phyloP scores from a whole-genome alignment of 1,140 invertebrate species.

The Uloborus diversus region DNA sequence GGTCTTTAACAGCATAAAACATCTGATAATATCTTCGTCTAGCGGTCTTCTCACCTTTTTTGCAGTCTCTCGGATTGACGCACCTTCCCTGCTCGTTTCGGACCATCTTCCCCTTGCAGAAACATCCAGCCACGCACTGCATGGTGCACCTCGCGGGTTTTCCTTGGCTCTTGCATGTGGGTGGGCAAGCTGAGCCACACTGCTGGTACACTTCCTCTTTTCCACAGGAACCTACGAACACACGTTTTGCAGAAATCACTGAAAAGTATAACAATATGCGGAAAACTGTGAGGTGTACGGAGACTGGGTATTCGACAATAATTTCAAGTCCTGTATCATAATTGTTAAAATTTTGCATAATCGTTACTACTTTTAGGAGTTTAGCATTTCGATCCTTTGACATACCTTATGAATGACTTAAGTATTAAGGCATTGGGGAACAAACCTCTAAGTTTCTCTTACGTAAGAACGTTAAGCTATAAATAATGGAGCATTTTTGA shows the following conservation, averaged over 20 bases:
- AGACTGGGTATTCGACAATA: neutral
- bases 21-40: neutral
- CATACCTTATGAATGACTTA: too few species aligned
- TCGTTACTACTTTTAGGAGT: too few species aligned
- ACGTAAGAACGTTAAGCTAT: too few species aligned
- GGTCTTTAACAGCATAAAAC: too few species aligned
- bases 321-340: neutral
- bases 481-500: too few species aligned
- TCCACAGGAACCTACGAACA: neutral
- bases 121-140: neutral
- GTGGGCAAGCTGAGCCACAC: conserved; percentile 49
- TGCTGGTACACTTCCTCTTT: conserved; percentile 18
- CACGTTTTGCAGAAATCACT: neutral
- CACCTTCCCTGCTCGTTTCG: conserved; percentile 24
- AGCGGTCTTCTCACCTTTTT: too few species aligned
- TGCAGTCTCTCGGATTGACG: neutral
- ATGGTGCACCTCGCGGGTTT: neutral
- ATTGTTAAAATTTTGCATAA: neutral
- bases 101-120: neutral
- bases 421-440: too few species aligned
- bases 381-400: too few species aligned
- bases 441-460: too few species aligned
- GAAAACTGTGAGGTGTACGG: too few species aligned
- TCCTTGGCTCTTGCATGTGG: conserved; percentile 16
- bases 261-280: neutral